Evolutionary conservation across 2,797 vertebrate genomes (phyloP).

Genomic region (Liasis olivaceus): DNA sequence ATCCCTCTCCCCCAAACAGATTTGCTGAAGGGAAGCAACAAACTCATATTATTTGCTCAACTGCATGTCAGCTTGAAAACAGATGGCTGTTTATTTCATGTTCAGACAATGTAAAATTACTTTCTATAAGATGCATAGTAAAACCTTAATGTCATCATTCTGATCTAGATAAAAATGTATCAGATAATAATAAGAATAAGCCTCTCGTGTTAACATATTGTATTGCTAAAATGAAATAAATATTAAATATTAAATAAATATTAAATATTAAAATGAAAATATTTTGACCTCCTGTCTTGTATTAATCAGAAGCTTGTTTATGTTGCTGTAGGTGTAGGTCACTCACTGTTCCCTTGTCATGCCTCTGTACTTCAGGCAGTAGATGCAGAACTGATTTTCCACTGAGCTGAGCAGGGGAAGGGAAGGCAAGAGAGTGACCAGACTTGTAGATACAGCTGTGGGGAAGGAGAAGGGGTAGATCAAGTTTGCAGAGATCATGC

Average conservation of each 20-base stretch:
- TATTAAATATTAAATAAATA: constrained; percentile 29
- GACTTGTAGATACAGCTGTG: background rate
- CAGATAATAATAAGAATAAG: background rate
- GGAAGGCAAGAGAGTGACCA: background rate
- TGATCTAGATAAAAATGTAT: constrained; percentile 41
- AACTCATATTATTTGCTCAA: constrained; percentile 48
- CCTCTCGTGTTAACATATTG: background rate
- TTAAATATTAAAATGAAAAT: constrained; percentile 50
- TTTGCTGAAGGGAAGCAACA: constrained; percentile 61
- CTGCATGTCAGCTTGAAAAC: constrained; percentile 50
- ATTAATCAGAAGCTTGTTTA: constrained; percentile 24
- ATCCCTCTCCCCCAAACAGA: constrained; percentile 56
- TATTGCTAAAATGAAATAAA: background rate
- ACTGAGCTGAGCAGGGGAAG: background rate
- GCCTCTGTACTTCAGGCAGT: background rate
- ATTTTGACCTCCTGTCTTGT: constrained; percentile 25
- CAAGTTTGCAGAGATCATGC: background rate
- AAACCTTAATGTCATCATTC: constrained; percentile 31
- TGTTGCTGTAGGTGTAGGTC: background rate
- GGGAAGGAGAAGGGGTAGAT: background rate
- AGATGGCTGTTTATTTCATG: constrained; percentile 43
- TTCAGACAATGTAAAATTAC: constrained; percentile 31
- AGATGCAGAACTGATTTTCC: background rate
- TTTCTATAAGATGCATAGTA: background rate
- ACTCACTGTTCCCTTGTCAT: background rate